Evolutionary conservation across 2,797 vertebrate genomes (phyloP), one percentile per base, ranked within the genome.

Genomic region (Nyctibius grandis): DNA sequence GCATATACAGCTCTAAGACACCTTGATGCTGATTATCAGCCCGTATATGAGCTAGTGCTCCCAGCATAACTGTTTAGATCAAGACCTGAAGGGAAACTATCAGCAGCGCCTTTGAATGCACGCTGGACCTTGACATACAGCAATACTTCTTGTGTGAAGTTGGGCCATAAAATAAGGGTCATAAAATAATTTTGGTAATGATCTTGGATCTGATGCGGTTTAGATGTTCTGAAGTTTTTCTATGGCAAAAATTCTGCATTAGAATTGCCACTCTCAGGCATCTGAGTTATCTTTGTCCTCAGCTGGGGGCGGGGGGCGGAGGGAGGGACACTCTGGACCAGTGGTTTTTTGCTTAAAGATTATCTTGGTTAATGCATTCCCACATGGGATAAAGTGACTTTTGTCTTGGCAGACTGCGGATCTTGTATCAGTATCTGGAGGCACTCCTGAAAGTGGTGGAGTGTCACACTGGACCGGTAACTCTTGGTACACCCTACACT

Each of bases 181-280:
- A 28, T 60, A 64, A 85, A 84, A 86, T 72, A 28, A 45, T 56
- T 67, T 45, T 57, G 15, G 9, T 61, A 47, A 13, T 51, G 19
- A 28, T 76, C 33, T 85, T 73, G 31, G 5, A 12, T 77, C 59
- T 64, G 14, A 50, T 22, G 22, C 28, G 45, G 21, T 44, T 84
- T 25, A 75, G 42, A 34, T 50, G 16, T 74, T 64, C 12, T 74
- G 31, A 76, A 94, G 42, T 6, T 73, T 80, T 90, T 81, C 12
- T 29, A 0, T 57, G 22, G 23, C 11, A 61, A 36, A 57, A 64
- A 31, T 23, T 73, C 31, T 48, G 23, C 3, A 3, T 75, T 87
- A 45, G 17, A 88, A 17, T 36, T 85, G 53, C 40, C 0, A 0
- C 4, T 89, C 5, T 56, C 0, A 0, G 36, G 15, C 19, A 20